Evolutionary conservation across 2,797 vertebrate genomes (phyloP).

Genomic region (Balearica regulorum): DNA sequence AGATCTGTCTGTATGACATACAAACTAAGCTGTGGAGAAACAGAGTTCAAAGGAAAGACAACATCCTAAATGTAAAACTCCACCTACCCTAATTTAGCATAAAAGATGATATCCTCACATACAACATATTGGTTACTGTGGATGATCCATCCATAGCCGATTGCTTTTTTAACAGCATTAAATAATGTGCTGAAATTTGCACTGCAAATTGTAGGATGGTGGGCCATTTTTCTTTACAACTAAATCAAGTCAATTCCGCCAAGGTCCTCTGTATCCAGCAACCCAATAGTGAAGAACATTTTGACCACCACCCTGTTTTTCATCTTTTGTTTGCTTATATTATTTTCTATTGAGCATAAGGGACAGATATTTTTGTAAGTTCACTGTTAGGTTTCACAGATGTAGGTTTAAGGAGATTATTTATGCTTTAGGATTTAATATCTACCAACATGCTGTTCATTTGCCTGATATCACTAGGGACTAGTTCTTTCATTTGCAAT

Average conservation of each 20-base stretch:
- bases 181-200: not conserved
- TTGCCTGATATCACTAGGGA: constrained; percentile 33
- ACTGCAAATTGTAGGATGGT: not conserved
- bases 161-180: not conserved
- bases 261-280: not conserved
- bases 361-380: constrained; percentile 9
- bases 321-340: not conserved
- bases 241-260: not conserved
- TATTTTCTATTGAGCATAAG: not conserved
- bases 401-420: constrained; percentile 50
- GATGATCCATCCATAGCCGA: not conserved
- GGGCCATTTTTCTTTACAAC: not conserved
- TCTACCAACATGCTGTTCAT: constrained; percentile 34
- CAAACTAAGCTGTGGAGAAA: not conserved
- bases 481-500: constrained; percentile 56
- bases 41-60: not conserved
- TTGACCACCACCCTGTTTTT: not conserved
- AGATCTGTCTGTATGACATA: not conserved
- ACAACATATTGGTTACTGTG: not conserved
- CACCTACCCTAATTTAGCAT: not conserved
- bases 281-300: not conserved
- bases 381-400: constrained; percentile 36
- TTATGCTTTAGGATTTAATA: constrained; percentile 49
- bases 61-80: not conserved
- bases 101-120: not conserved